A percentile compares a stretch with the other conserved stretches of the same genome.
Evolutionary conservation across 2,113 vertebrate species (phyloP).

Genomic region (Sterrhoptilus dennistouni): DNA sequence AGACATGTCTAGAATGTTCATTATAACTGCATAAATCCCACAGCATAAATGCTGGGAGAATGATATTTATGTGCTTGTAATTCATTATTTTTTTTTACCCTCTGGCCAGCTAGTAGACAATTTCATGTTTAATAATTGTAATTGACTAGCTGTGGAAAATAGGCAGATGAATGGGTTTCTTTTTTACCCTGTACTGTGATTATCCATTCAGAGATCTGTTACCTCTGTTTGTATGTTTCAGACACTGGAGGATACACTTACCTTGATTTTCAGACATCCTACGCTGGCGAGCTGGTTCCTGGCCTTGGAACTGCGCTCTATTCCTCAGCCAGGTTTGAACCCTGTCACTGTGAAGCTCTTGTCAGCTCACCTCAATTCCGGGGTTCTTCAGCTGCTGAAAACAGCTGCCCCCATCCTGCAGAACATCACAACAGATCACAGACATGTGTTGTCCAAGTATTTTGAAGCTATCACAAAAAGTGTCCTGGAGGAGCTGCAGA

Average conservation of each 20-base stretch:
- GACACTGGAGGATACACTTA: constrained; percentile 75
- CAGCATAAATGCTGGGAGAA: neutral
- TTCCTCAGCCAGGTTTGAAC: constrained; percentile 82
- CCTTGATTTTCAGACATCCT: constrained; percentile 84
- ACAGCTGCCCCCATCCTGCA: constrained; percentile 63
- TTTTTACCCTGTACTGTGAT: neutral
- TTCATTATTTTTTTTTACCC: neutral
- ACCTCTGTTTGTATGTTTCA: constrained; percentile 65
- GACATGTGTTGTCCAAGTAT: constrained; percentile 73
- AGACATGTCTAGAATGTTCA: neutral
- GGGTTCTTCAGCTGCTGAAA: constrained; percentile 77
- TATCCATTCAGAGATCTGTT: neutral
- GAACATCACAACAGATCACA: neutral
- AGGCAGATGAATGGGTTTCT: neutral
- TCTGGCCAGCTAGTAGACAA: neutral
- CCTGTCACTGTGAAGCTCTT: constrained; percentile 80
- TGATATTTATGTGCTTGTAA: neutral
- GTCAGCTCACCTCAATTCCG: constrained; percentile 73
- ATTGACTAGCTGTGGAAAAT: neutral
- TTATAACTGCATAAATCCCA: neutral
- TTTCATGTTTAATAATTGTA: neutral
- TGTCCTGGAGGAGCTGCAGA: constrained; percentile 77
- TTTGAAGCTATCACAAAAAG: constrained; percentile 70
- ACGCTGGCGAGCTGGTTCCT: constrained; percentile 89
- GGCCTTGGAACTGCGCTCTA: constrained; percentile 77